phyloP scores from a whole-genome alignment of 1,140 invertebrate species.

The Heliconius himera region DNA sequence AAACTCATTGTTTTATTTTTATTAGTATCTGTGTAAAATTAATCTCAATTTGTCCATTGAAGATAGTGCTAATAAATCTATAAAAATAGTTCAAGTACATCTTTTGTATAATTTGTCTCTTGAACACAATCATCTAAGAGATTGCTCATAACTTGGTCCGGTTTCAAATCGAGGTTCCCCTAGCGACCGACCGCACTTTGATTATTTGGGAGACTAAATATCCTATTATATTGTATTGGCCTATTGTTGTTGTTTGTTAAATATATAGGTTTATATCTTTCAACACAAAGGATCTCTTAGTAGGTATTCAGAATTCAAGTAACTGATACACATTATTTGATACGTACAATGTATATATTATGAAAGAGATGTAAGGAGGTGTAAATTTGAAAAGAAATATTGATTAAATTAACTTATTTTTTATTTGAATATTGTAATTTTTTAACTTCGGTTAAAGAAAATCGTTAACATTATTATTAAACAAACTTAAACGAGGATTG shows the following conservation, averaged over 20 bases:
- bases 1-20: too few species aligned
- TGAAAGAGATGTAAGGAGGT: not conserved
- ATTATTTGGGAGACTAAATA: slow-evolving; percentile 5
- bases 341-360: not conserved
- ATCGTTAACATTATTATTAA: too few species aligned
- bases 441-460: too few species aligned
- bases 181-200: not conserved
- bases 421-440: not conserved
- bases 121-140: not conserved
- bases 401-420: not conserved
- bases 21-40: too few species aligned
- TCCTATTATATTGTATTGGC: slow-evolving; percentile 8
- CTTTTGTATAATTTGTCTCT: not conserved
- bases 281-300: not conserved
- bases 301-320: not conserved
- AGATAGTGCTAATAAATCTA: not conserved
- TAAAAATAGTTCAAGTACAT: not conserved
- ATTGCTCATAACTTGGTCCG: not conserved
- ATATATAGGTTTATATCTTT: slow-evolving; percentile 3
- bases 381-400: not conserved
- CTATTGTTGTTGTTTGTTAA: slow-evolving; percentile 3
- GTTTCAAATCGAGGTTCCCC: not conserved
- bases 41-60: not conserved
- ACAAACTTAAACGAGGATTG: too few species aligned
- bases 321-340: not conserved